Percentiles rank a stretch among this genome's conserved stretches.
Evolutionary conservation across 2,888 invertebrate species (phyloP).

Genomic region (Eilema sororculum): DNA sequence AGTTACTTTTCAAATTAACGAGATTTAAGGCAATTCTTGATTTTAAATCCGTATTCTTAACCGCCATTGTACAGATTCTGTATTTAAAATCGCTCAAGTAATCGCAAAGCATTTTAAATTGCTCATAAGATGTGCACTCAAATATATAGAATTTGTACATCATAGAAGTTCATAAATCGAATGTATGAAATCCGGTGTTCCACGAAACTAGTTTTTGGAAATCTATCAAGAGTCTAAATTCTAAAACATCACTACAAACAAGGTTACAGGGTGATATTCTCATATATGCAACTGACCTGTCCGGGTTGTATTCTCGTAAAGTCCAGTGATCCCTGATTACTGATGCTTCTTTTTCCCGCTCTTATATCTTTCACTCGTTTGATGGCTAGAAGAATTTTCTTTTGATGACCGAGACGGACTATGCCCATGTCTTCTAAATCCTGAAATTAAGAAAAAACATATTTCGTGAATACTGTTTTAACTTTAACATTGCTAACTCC

Average conservation of each 20-base stretch:
- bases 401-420: slow-evolving; percentile 98
- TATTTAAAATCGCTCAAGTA: slow-evolving; percentile 11
- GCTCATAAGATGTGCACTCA: slow-evolving; percentile 6
- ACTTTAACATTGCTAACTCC: neutral
- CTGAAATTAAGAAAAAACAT: slow-evolving; percentile 55
- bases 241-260: slow-evolving; percentile 83
- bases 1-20: neutral
- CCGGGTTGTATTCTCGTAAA: slow-evolving; percentile 80
- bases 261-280: slow-evolving; percentile 43
- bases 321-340: slow-evolving; percentile 81
- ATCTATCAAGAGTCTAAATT: slow-evolving; percentile 66
- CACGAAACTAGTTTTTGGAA: slow-evolving; percentile 22
- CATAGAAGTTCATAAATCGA: slow-evolving; percentile 6
- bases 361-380: slow-evolving; percentile 98
- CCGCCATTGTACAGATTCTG: slow-evolving; percentile 16
- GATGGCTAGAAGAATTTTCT: slow-evolving; percentile 98
- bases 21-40: neutral
- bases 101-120: slow-evolving; percentile 8
- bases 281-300: slow-evolving; percentile 78
- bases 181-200: neutral
- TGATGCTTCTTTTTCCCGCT: slow-evolving; percentile 92
- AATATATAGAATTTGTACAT: slow-evolving; percentile 12
- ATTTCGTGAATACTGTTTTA: neutral
- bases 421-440: slow-evolving; percentile 99
- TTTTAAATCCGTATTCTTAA: neutral